These are phyloP conservation scores for Deilephila elpenor DNA, from an alignment of 2,888 invertebrate species.

Conservation along the genomic window DNA sequence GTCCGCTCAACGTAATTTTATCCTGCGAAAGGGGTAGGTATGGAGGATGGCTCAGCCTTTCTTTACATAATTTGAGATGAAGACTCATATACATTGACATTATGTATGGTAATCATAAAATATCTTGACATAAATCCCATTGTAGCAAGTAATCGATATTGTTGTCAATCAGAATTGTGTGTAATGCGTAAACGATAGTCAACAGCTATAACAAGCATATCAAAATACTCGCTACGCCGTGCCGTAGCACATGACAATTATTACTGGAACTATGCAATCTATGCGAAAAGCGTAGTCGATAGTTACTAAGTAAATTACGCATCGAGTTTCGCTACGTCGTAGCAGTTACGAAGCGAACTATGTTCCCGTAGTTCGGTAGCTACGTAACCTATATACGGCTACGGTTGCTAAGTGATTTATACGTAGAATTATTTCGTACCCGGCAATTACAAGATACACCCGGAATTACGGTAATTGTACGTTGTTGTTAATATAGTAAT, in stretches of 20 bases:
- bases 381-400: neutral
- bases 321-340: neutral
- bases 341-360: neutral
- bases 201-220: neutral
- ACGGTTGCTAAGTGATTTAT: neutral
- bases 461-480: neutral
- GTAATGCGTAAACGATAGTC: neutral
- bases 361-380: neutral
- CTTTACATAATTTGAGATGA: no score
- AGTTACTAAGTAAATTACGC: neutral
- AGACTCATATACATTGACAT: no score
- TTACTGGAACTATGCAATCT: neutral
- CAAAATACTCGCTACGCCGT: neutral
- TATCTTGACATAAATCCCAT: no score
- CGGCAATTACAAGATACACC: neutral
- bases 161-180: neutral
- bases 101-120: no score
- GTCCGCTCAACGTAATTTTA: no score
- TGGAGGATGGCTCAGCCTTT: no score
- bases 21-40: no score
- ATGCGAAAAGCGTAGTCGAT: slow-evolving; percentile 1
- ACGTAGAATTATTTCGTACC: neutral
- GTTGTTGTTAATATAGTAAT: neutral
- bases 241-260: neutral
- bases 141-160: no score